Evolutionary conservation across 2,888 invertebrate genomes (phyloP).

Genomic region (Bruchidius siliquastri): DNA sequence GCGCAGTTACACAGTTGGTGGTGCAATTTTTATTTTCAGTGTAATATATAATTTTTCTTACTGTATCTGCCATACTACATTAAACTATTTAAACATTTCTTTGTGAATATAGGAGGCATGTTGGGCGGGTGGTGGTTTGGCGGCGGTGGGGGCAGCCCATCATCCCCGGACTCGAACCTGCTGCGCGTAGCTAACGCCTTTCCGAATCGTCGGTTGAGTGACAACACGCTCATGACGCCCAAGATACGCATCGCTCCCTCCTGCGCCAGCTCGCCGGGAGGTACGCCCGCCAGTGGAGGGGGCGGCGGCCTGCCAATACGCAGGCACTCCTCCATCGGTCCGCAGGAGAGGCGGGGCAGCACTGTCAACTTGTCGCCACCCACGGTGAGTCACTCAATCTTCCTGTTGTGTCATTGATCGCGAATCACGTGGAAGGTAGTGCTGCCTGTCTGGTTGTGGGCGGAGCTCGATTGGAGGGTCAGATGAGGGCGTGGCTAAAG

Average conservation of each 20-base stretch:
- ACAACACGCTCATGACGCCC: conserved; percentile 87
- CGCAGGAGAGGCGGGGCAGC: conserved; percentile 81
- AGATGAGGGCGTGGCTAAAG: neutral
- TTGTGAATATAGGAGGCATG: conserved; percentile 53
- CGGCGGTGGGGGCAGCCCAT: conserved; percentile 57
- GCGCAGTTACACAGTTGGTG: too few species aligned
- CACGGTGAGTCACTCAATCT: conserved; percentile 61
- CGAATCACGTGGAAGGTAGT: neutral
- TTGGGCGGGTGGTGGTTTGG: conserved; percentile 81
- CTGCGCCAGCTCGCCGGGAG: conserved; percentile 77
- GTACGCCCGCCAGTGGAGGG: conserved; percentile 68
- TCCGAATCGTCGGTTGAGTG: conserved; percentile 82
- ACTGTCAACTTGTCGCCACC: conserved; percentile 83
- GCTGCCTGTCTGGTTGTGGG: neutral
- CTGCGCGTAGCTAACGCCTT: conserved; percentile 76
- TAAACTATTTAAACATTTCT: neutral
- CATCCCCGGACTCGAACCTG: conserved; percentile 82
- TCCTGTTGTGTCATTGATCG: neutral
- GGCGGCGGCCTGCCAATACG: conserved; percentile 77
- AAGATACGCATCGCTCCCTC: conserved; percentile 86
- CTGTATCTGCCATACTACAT: too few species aligned
- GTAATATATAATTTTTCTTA: too few species aligned
- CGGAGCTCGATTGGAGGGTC: neutral
- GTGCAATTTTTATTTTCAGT: too few species aligned
- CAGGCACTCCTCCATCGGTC: conserved; percentile 87